Evolutionary conservation across 53 echinoderm and acorn worm genomes (phyloP), one percentile per base, ranked within the genome.

Genomic region (Crossaster papposus): DNA sequence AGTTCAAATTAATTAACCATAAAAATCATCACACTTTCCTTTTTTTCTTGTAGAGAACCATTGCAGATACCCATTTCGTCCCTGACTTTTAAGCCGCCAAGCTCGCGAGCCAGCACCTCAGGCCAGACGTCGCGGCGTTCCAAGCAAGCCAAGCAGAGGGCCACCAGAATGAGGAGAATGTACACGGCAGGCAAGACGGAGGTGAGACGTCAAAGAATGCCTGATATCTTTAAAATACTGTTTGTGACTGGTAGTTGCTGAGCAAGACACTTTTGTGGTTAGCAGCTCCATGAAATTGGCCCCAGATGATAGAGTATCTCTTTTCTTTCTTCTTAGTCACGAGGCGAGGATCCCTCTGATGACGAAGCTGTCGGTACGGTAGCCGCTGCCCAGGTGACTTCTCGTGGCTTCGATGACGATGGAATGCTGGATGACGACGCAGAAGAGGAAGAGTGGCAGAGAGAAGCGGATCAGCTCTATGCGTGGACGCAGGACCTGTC

Each of bases 391-490:
- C 88, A 81, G 73, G 53, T 70, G 70, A 22, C 37, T 32, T 37
- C 91, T 65, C 72, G 72, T 14, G 64, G 51, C 58, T 72, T 81
- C 22, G 44, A 76, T 9, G 63, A 87, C 1, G 35, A 87, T 7
- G 72, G 72, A 28, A 71, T 85, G 72, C n/a, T 14, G 36, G 87
- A 78, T 77, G 88, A 88, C 23, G 73, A 86, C 31, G 92, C 32
- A 22, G 94, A 94, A 10, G 89, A 85, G 22, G 99, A 98, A 30
- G 99, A 89, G 14, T 98, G 96, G 93, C 96, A 98, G 81, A 85
- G 91, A 54, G 99, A 98, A 64, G 99, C 99, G 18, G 99, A 98
- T 68, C 92, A 98, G 77, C 83, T 98, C 24, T 98, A 93, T 75
- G 91, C 94, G 35, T 98, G 99, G 99, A 96, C 99, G 15, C 96